A percentile compares a stretch with the other conserved stretches of the same genome.
Conservation (phyloP, 2,797 vertebrate species). For the Etheostoma nigrum region DNA sequence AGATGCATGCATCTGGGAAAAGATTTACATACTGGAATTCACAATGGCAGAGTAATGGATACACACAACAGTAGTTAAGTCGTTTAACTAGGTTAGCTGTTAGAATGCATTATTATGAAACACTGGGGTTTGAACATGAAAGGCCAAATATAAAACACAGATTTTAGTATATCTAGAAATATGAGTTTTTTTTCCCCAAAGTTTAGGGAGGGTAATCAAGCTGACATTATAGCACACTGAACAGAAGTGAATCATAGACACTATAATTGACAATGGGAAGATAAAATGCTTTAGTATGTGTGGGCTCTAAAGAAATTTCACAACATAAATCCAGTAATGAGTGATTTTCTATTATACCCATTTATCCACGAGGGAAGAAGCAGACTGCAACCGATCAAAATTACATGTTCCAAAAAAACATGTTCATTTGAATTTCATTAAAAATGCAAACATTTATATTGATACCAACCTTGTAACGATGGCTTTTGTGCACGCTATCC, state of each 20-base stretch:
- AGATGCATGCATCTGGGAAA: conserved; percentile 94
- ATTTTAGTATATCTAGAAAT: background rate
- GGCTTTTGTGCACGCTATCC: conserved; percentile 96
- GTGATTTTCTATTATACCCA: conserved; percentile 1
- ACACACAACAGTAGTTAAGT: conserved; percentile 26
- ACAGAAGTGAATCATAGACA: background rate
- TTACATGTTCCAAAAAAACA: background rate
- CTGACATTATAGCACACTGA: background rate
- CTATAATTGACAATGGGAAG: background rate
- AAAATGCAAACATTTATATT: background rate
- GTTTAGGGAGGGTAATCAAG: background rate
- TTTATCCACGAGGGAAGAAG: background rate
- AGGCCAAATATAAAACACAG: background rate
- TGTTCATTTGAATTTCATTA: background rate
- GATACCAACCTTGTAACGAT: conserved; percentile 94
- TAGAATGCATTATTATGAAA: conserved; percentile 12
- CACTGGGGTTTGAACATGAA: background rate
- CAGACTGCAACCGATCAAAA: background rate
- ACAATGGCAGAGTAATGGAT: conserved; percentile 21
- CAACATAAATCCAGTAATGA: background rate
- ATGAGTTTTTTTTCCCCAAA: background rate
- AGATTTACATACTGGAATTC: conserved; percentile 35
- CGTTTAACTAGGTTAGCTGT: conserved; percentile 19
- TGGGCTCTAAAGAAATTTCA: background rate
- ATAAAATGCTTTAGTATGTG: background rate